phyloP scores from a whole-genome alignment of 2,113 vertebrate genomes.

The Anolis sagrei region DNA sequence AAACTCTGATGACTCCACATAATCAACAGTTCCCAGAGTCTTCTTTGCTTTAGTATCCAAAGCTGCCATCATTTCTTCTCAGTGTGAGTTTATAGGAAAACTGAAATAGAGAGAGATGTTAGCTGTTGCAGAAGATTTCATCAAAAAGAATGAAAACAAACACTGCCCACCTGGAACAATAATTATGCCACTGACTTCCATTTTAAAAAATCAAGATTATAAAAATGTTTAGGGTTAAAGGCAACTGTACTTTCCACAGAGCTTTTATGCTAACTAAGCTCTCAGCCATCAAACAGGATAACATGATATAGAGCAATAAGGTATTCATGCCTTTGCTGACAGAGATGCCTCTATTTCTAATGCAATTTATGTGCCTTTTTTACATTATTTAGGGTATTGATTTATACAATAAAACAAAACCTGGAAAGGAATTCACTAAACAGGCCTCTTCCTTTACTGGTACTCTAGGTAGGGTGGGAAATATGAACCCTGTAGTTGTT shows the following conservation, averaged over 20 bases:
- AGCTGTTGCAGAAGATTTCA: not conserved
- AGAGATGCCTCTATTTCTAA: not conserved
- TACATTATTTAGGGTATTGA: not conserved
- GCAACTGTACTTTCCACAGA: rapidly evolving
- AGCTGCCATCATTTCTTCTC: slow-evolving; percentile 65
- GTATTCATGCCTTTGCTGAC: not conserved
- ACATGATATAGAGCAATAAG: not conserved
- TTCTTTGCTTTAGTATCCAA: slow-evolving; percentile 64
- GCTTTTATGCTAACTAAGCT: not conserved
- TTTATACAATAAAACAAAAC: not conserved
- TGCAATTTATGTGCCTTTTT: not conserved
- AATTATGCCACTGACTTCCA: not conserved
- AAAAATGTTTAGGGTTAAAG: not conserved
- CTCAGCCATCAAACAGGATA: not conserved
- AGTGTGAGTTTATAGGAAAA: slow-evolving; percentile 27
- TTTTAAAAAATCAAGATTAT: not conserved
- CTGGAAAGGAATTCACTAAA: not conserved
- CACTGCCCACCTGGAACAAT: not conserved
- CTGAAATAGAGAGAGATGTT: slow-evolving; percentile 18
- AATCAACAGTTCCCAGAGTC: slow-evolving; percentile 69
- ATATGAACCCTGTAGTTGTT: too few relatives aligned
- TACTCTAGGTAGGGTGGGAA: not conserved
- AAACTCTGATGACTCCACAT: slow-evolving; percentile 67
- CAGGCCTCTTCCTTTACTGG: not conserved
- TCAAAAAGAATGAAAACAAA: not conserved